Percentiles rank a stretch among this genome's conserved stretches.
Conservation (phyloP, 2,797 vertebrate genomes). For the Picus viridis region DNA sequence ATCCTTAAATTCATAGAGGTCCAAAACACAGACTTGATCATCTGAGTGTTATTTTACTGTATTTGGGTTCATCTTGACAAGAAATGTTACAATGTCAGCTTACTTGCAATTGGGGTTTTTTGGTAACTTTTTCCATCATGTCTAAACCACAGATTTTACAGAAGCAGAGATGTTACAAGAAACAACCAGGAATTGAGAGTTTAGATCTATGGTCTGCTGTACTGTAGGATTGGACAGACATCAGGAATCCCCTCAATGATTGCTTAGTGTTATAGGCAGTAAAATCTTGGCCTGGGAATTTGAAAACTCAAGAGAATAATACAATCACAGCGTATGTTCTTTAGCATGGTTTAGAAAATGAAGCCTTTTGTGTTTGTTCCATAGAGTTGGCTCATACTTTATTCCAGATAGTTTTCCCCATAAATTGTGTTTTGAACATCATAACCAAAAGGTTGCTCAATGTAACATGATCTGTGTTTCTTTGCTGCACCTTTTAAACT, state of each 20-base stretch:
- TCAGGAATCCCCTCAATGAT: not conserved
- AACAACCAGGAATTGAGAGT: not conserved
- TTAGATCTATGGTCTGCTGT: not conserved
- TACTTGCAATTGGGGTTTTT: not conserved
- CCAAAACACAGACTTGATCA: not conserved
- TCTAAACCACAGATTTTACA: not conserved
- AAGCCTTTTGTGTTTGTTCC: not conserved
- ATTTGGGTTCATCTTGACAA: not conserved
- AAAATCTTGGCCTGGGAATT: not conserved
- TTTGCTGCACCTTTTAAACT: accelerated
- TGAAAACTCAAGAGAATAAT: not conserved
- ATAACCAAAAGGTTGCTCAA: not conserved
- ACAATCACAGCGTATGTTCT: not conserved
- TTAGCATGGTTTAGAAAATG: not conserved
- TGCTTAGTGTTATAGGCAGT: not conserved
- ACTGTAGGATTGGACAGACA: not conserved
- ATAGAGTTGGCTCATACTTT: not conserved
- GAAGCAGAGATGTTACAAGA: not conserved
- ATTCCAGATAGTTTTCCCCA: not conserved
- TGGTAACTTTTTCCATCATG: not conserved
- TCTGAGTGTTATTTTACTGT: not conserved
- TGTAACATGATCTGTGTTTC: not conserved
- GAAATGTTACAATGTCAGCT: not conserved
- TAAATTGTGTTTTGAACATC: not conserved
- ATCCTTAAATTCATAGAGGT: not conserved